Base-by-base conservation (phyloP, 1,140 invertebrate genomes). In the Spodoptera frugiperda region DNA sequence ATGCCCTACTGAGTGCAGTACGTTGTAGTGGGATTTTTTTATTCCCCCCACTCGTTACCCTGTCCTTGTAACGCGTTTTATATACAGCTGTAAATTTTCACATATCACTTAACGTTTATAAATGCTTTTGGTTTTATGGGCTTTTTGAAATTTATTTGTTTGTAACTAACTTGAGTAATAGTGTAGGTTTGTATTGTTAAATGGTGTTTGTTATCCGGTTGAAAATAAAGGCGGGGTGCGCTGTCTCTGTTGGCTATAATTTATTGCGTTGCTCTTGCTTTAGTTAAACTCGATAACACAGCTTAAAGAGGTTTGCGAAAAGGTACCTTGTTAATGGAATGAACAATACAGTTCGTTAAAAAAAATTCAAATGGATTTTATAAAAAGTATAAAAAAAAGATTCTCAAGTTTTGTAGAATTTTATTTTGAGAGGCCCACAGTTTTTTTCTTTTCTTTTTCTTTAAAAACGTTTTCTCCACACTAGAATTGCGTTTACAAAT, bases 51-150 rank as follows among this genome's bases (percentile, higher is more conserved):
- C 19, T 54, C 73, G 68, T 81, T 81, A 76, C 76, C 49, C 59
- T 25, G 76, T 77, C 77, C 67, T 81, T 76, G 75, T 80, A 80
- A 74, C 51, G 46, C 63, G 55, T 71, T 83, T 79, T 73, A 76
- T 72, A 77, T 79, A 61, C 25, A 72, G 79, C 80, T 84, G 77
- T 86, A 82, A 81, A 84, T 88, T 82, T 84, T 82, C 80, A 79
- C 79, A 81, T 79, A 78, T 83, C 81, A 84, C 82, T 86, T 82
- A 84, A 81, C 83, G 76, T 75, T 78, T 78, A 72, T 76, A 54
- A 79, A 77, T 57, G 51, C 54, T 10, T 67, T 55, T 65, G 68
- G 19, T 54, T 67, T 71, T 67, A 78, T 55, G 78, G 73, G 71
- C 65, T 15, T 70, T 80, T 80, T 77, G 74, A 80, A 80, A 77